Evolutionary conservation across 92 coral and sea anemone species (phyloP), one percentile per base, ranked within the genome.

Genomic region (Blastomussa wellsi): DNA sequence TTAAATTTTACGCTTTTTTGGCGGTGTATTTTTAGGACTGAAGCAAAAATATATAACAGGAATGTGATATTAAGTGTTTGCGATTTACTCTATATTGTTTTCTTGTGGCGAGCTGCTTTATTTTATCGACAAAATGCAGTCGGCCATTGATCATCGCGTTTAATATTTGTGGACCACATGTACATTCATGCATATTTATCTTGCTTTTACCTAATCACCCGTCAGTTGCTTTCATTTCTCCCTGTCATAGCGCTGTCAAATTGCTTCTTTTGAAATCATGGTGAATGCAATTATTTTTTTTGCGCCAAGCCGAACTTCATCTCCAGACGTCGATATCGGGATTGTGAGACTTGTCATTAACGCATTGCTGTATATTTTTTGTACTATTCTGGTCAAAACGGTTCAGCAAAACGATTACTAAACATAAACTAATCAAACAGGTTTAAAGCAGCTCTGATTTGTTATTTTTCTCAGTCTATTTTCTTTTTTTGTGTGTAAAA

Each of bases 101-200:
- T 53, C 29, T 12, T 32, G 28, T 19, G 64, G 69, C 15, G 35
- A 71, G 74, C 70, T n/a, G 41, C 35, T 14, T 0, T 13, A 32
- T 38, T 70, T 70, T 70, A 17, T n/a, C 78, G 78, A 20, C 35
- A 15, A 53, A 71, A 52, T 73, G 55, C 0, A 24, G 47, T 24
- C 32, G 47, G 52, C 33, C 70, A 47, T 70, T 12, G 49, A 68
- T 80, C 84, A 80, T n/a, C n/a, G n/a, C 76, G 68, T 49, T 72
- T 53, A n/a, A n/a, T n/a, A n/a, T n/a, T n/a, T n/a, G n/a, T 65
- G 37, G 41, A 11, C 42, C 64, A 9, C 83, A 62, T 38, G 73
- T 9, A 79, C 44, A 7, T 69, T 82, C 78, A 82, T 70, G 55
- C 78, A 82, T 72, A 70, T 82, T 80, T 28, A 80, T 65, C 47